A percentile compares a stretch with the other conserved stretches of the same genome.
phyloP scores from a whole-genome alignment of 2,113 vertebrate genomes.

The Pungitius pungitius region DNA sequence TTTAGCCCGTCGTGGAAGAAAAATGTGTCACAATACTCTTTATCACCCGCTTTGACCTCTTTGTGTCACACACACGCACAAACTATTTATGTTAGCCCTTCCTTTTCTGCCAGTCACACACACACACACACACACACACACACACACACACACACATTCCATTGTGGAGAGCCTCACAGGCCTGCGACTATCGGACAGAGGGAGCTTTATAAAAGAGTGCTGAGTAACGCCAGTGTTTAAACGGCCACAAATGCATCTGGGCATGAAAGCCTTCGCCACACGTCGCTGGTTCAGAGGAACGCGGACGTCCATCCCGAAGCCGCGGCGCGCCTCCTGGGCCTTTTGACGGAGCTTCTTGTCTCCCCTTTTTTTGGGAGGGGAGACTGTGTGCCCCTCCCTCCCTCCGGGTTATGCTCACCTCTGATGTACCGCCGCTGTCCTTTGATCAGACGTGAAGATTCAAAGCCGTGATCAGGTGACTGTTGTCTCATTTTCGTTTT shows the following conservation, averaged over 20 bases:
- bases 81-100: slow-evolving; percentile 40
- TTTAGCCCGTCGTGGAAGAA: slow-evolving; percentile 48
- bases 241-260: slow-evolving; percentile 57
- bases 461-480: slow-evolving; percentile 1
- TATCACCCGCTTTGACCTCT: slow-evolving; percentile 56
- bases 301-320: not conserved
- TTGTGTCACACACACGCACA: slow-evolving; percentile 28
- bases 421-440: not conserved
- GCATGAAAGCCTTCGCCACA: slow-evolving; percentile 49
- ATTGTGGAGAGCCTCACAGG: slow-evolving; percentile 65
- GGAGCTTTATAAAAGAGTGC: slow-evolving; percentile 58
- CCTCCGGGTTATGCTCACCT: not conserved
- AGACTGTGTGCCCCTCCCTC: not conserved
- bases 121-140: slow-evolving; percentile 41
- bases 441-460: slow-evolving; percentile 18
- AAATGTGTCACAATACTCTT: slow-evolving; percentile 61
- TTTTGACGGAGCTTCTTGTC: not conserved
- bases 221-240: slow-evolving; percentile 72
- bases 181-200: slow-evolving; percentile 62
- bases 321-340: slow-evolving; percentile 3
- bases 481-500: not conserved
- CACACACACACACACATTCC: slow-evolving; percentile 43
- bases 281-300: slow-evolving; percentile 46
- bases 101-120: slow-evolving; percentile 39
- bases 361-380: not conserved